Percentiles rank a stretch among this genome's conserved stretches.
Evolutionary conservation across 2,113 vertebrate species (phyloP).

Genomic region (Hemiprocne comata): DNA sequence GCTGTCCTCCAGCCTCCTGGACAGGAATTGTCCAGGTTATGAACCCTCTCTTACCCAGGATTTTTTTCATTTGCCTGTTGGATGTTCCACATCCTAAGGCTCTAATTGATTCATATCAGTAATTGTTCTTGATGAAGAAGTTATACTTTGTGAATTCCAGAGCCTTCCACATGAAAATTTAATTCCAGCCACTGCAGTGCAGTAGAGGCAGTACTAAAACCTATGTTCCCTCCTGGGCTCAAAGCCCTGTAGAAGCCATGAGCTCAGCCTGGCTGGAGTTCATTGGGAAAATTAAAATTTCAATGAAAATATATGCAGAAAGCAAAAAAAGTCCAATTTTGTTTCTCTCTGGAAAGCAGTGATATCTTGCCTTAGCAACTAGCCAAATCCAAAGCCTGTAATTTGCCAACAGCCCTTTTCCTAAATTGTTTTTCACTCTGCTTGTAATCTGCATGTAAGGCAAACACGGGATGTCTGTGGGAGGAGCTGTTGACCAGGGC

Average conservation of each 20-base stretch:
- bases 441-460: neutral
- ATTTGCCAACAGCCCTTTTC: neutral
- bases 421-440: neutral
- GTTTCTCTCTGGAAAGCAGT: neutral
- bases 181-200: neutral
- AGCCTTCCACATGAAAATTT: neutral
- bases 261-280: neutral
- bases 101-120: neutral
- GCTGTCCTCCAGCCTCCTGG: neutral
- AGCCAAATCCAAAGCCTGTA: neutral
- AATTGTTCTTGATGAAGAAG: neutral
- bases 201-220: neutral
- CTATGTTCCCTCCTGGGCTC: neutral
- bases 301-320: neutral
- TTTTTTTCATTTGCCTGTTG: neutral
- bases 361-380: neutral
- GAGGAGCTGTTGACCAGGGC: neutral
- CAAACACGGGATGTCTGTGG: neutral
- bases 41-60: neutral
- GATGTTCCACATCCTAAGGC: neutral
- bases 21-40: neutral
- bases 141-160: neutral
- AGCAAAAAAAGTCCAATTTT: neutral
- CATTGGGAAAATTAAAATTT: conserved; percentile 12
- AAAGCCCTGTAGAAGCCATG: neutral